Evolutionary conservation across 2,113 vertebrate genomes (phyloP).

Genomic region (Trematomus loennbergii): DNA sequence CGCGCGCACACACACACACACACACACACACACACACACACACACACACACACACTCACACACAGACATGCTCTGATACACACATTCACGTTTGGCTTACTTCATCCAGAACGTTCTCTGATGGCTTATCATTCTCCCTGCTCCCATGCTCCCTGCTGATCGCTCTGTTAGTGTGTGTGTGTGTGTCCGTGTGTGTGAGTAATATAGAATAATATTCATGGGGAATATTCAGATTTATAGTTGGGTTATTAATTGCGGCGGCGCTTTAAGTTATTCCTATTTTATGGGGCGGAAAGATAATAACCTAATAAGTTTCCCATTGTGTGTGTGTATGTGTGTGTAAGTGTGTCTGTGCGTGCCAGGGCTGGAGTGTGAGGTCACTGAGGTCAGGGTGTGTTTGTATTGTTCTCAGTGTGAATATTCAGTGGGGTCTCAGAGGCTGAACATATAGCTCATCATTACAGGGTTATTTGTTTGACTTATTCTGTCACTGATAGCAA

Average conservation of each 20-base stretch:
- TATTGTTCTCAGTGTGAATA: slow-evolving; percentile 70
- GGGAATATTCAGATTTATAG: slow-evolving; percentile 87
- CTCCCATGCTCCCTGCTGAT: slow-evolving; percentile 67
- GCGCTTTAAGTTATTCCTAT: slow-evolving; percentile 84
- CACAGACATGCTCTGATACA: slow-evolving; percentile 65
- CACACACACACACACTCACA: slow-evolving; percentile 63
- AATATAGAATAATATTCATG: slow-evolving; percentile 84
- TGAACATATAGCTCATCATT: slow-evolving; percentile 68
- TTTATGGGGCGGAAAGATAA: slow-evolving; percentile 89
- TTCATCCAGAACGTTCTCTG: slow-evolving; percentile 85
- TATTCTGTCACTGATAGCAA: slow-evolving; percentile 54
- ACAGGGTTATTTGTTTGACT: slow-evolving; percentile 59
- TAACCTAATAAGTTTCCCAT: slow-evolving; percentile 86
- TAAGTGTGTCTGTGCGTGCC: slow-evolving; percentile 5
- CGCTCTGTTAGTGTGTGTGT: slow-evolving; percentile 38
- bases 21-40: slow-evolving; percentile 73
- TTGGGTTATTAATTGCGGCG: slow-evolving; percentile 84
- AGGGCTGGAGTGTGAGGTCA: slow-evolving; percentile 68
- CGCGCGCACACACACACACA: slow-evolving; percentile 69
- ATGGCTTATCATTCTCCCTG: slow-evolving; percentile 82
- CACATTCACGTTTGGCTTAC: slow-evolving; percentile 76
- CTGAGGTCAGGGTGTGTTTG: slow-evolving; percentile 71
- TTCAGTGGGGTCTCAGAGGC: slow-evolving; percentile 48
- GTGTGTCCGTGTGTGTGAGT: slow-evolving; percentile 47
- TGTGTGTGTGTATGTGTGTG: slow-evolving; percentile 43